phyloP scores from a whole-genome alignment of 1,140 invertebrate species.

The Drosophila sp. region DNA sequence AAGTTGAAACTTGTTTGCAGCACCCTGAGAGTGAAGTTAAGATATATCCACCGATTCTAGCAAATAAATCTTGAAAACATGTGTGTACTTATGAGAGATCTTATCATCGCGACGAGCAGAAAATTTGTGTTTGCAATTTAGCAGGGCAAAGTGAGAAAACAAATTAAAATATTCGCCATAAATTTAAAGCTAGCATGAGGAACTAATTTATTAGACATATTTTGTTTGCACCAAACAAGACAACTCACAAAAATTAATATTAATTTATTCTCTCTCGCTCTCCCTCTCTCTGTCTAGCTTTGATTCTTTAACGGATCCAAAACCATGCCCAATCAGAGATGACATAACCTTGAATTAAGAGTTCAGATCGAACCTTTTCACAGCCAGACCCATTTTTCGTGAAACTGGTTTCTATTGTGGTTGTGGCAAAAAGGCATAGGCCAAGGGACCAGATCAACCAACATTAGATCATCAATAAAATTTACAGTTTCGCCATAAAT shows the following conservation, averaged over 20 bases:
- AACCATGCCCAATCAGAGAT: slow-evolving; percentile 6
- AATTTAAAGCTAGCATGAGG: slow-evolving; percentile 25
- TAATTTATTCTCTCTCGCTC: slow-evolving; percentile 17
- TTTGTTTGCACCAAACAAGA: slow-evolving; percentile 7
- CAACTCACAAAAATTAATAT: slow-evolving; percentile 27
- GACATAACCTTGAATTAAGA: slow-evolving; percentile 36
- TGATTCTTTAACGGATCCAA: slow-evolving; percentile 15
- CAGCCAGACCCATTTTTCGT: slow-evolving; percentile 46
- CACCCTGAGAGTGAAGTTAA: slow-evolving; percentile 10
- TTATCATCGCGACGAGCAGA: slow-evolving; percentile 34
- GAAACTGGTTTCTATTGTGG: slow-evolving; percentile 40
- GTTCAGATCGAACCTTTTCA: slow-evolving; percentile 11
- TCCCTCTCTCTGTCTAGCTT: slow-evolving; percentile 2
- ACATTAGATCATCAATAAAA: slow-evolving; percentile 28
- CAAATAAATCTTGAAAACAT: slow-evolving; percentile 6
- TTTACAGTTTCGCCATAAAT: slow-evolving; percentile 35
- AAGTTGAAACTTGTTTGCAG: slow-evolving; percentile 35
- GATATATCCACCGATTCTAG: slow-evolving; percentile 7
- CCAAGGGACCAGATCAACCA: slow-evolving; percentile 32
- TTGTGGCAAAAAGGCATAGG: slow-evolving; percentile 9
- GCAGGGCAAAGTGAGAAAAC: slow-evolving; percentile 2
- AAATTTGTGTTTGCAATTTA: slow-evolving; percentile 50
- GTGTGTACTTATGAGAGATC: slow-evolving; percentile 24
- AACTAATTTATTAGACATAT: slow-evolving; percentile 34
- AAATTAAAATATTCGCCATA: slow-evolving; percentile 16